Evolutionary conservation across 2,888 invertebrate species (phyloP).

Genomic region (Limenitis camilla): DNA sequence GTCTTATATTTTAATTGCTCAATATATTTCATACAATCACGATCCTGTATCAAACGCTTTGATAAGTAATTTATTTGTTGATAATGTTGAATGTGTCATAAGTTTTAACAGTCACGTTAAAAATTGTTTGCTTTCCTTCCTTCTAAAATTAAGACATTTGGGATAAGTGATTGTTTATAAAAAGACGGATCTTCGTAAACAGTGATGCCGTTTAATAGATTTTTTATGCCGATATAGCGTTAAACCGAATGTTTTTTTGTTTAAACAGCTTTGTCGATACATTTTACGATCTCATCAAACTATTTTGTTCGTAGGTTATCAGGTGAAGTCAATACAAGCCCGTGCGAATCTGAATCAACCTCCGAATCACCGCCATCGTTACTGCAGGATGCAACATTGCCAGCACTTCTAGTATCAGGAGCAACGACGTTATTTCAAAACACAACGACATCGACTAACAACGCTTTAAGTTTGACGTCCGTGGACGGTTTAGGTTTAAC

Average conservation of each 20-base stretch:
- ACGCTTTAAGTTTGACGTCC: conserved; percentile 40
- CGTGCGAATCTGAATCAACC: conserved; percentile 77
- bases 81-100: conserved; percentile 4
- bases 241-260: conserved; percentile 33
- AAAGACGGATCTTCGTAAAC: conserved; percentile 38
- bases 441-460: conserved; percentile 48
- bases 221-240: conserved; percentile 39
- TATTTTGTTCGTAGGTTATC: conserved; percentile 53
- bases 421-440: conserved; percentile 60
- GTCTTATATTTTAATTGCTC: conserved; percentile 45
- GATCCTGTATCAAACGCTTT: conserved; percentile 9
- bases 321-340: conserved; percentile 68
- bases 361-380: conserved; percentile 74
- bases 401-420: conserved; percentile 63
- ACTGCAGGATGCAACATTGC: conserved; percentile 60
- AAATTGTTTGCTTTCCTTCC: conserved; percentile 30
- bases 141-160: conserved; percentile 49
- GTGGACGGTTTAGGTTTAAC: conserved; percentile 50
- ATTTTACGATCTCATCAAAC: conserved; percentile 9
- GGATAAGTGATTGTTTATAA: conserved; percentile 38
- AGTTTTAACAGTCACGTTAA: conserved; percentile 15
- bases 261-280: conserved; percentile 22
- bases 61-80: conserved; percentile 16
- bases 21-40: conserved; percentile 37
- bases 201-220: conserved; percentile 35